These are phyloP conservation scores for Cylloceria caligata DNA, from an alignment of 2,888 invertebrate species.

Conservation along the genomic window DNA sequence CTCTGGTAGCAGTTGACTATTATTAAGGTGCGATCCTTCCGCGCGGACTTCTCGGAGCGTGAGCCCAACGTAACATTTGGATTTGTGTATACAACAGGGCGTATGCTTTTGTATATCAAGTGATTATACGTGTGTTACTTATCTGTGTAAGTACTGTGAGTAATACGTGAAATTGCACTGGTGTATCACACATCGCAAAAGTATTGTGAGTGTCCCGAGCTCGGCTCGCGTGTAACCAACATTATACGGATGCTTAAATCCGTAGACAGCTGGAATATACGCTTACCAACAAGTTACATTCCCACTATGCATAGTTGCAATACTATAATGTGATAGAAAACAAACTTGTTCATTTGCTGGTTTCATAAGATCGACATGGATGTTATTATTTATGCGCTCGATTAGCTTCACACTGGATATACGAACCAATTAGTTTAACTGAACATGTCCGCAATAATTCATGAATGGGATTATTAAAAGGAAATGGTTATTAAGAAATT, in stretches of 20 bases:
- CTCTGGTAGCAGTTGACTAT: conserved; percentile 9
- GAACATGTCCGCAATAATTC: too few species aligned
- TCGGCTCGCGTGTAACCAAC: conserved; percentile 58
- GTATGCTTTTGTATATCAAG: conserved; percentile 43
- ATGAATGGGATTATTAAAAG: too few species aligned
- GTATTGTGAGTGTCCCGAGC: background rate
- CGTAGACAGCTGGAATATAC: conserved; percentile 53
- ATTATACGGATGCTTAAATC: conserved; percentile 75
- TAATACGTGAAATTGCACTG: conserved; percentile 51
- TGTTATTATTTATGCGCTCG: too few species aligned
- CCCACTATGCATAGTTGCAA: too few species aligned
- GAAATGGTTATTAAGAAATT: too few species aligned
- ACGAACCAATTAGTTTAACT: too few species aligned
- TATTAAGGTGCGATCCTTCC: conserved; percentile 73
- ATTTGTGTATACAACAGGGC: conserved; percentile 70
- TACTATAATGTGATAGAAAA: too few species aligned
- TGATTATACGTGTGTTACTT: conserved; percentile 7
- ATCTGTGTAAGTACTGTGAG: background rate
- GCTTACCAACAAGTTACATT: too few species aligned
- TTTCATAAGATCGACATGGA: too few species aligned
- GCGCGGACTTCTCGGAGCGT: conserved; percentile 76
- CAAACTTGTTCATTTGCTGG: too few species aligned
- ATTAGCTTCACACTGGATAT: too few species aligned
- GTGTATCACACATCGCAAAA: conserved; percentile 39
- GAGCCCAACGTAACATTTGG: conserved; percentile 83